Evolutionary conservation across 2,113 vertebrate genomes (phyloP).

Genomic region (Rhinopomastus cyanomelas): DNA sequence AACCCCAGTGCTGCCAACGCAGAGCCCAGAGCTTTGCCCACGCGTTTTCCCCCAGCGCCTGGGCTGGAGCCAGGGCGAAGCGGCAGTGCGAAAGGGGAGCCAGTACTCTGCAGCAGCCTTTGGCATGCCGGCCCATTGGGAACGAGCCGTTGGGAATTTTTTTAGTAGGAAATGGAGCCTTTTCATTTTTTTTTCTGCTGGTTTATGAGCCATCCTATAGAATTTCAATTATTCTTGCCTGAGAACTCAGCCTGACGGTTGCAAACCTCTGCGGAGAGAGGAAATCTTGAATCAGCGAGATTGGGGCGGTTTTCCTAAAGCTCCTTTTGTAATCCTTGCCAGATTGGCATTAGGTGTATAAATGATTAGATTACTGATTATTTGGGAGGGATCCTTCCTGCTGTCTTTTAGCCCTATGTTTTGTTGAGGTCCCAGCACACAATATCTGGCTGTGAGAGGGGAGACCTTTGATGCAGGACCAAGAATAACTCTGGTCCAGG

Average conservation of each 20-base stretch:
- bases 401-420: not conserved
- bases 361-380: not conserved
- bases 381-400: not conserved
- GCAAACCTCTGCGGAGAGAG: conserved; percentile 8
- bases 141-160: not conserved
- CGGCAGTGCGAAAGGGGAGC: accelerated
- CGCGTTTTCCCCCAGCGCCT: not conserved
- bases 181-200: not conserved
- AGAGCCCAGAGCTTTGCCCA: not conserved
- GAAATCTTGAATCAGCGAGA: conserved; percentile 38
- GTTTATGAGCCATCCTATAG: conserved; percentile 40
- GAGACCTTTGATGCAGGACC: not conserved
- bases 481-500: not conserved
- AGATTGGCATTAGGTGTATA: not conserved
- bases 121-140: not conserved
- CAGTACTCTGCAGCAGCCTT: not conserved
- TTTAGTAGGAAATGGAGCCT: conserved; percentile 4
- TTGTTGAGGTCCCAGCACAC: not conserved
- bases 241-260: conserved; percentile 30
- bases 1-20: conserved; percentile 75
- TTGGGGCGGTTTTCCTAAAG: not conserved
- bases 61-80: not conserved
- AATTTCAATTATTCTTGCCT: conserved; percentile 23
- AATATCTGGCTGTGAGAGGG: not conserved
- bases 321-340: not conserved